Evolutionary conservation across 2,113 vertebrate species (phyloP), one percentile per base, ranked within the genome.

Genomic region (Anoura caudifer): DNA sequence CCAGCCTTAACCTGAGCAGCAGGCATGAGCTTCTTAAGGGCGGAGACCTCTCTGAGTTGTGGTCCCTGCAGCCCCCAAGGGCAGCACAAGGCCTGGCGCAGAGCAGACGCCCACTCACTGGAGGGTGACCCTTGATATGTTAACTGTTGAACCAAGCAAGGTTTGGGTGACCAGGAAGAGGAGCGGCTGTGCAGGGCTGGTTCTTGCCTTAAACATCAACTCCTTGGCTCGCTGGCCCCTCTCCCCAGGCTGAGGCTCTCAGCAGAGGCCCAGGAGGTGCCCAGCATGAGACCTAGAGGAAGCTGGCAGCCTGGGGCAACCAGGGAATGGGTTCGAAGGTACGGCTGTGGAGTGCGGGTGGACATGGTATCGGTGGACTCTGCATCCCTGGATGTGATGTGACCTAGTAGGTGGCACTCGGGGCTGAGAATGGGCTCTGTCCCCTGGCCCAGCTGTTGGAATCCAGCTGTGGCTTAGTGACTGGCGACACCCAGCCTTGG

Each of bases 341-440:
- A 31, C n/a, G 59, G 22, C 56, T 73, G 14, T 16, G 9, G 26
- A 2, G 2, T 0, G 2, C 50, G 33, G 63, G 79, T 54, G 20
- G 31, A 2, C 0, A 0, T 3, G 28, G 56, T 52, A 17, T 52
- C 4, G 50, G 5, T 16, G 15, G 50, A 43, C 41, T 70, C 59
- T 4, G 16, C 22, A 6, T 3, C 4, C 0, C n/a, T 33, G 43
- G 28, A 5, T 3, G 0, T 3, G n/a, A 7, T 1, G 0, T 2
- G 26, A 24, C n/a, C 45, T 7, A n/a, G 41, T 6, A 38, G 65
- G 33, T 17, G n/a, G 56, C 1, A 1, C n/a, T 67, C 11, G 0
- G 2, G 54, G 65, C 7, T 0, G 14, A 38, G 54, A 16, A 12
- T 14, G 72, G 84, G 33, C 36, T 72, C 31, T 2, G 41, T 33